Base-by-base conservation (phyloP, 2,113 vertebrate species). In the Atherinomorus stipes region DNA sequence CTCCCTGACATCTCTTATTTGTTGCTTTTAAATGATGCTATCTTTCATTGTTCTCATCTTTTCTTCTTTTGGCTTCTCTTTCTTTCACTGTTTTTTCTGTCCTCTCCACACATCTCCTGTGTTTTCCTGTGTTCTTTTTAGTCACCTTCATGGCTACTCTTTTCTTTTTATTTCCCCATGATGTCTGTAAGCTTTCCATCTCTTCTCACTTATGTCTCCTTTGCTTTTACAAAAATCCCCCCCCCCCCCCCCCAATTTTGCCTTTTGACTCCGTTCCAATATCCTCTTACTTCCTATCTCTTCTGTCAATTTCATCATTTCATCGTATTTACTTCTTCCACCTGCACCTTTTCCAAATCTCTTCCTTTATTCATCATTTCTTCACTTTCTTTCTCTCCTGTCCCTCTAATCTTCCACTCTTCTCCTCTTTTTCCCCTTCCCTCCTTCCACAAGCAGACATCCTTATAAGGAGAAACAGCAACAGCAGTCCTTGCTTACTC, bases 381-480 rank as follows among this genome's bases (percentile, higher is more conserved):
- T 28, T 67, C 50, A 26, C 23, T n/a, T 23, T 45, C 56, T 67
- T 54, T 16, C 34, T 37, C 26, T 50, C 25, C 64, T 49, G 59
- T 63, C 21, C 31, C 28, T 59, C 40, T 7, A 9, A 37, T 51
- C 4, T 26, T 51, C 28, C 15, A 3, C 1, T 60, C 25, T 44
- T 72, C 50, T 15, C 66, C 54, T 57, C 26, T 59, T n/a, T 45
- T 70, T 60, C 34, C 65, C 52, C 53, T 71, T 84, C 73, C 58
- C 44, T 82, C 81, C 56, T 72, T 87, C 60, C 69, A 67, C 74
- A 69, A 64, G 57, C 65, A 71, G 37, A 82, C 71, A 0, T 88
- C 91, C 91, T 86, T 91, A 90, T 90, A 92, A 90, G 91, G 91
- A 92, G 64, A 92, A 90, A 89, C 79, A 61, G 81, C 84, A 89